Evolutionary conservation across 1,140 invertebrate species (phyloP).

Genomic region (Microplitis mediator): DNA sequence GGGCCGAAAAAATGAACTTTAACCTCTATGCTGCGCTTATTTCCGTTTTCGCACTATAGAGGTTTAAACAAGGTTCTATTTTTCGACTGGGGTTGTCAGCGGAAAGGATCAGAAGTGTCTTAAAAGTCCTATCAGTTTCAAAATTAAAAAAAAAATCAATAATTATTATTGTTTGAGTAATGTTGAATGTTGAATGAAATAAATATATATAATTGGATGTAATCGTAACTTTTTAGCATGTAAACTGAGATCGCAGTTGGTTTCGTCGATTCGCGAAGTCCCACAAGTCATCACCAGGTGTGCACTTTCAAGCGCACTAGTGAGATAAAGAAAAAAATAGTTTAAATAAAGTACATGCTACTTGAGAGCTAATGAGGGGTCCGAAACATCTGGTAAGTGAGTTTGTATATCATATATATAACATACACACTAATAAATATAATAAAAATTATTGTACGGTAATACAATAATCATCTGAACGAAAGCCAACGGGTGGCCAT

Average conservation of each 20-base stretch:
- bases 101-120: no score
- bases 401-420: background rate
- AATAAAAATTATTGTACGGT: no score
- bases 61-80: no score
- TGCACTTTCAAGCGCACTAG: background rate
- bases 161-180: background rate
- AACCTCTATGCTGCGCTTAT: no score
- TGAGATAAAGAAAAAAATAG: background rate
- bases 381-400: conserved; percentile 8
- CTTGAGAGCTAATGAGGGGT: conserved; percentile 3
- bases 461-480: no score
- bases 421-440: background rate
- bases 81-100: no score
- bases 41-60: no score
- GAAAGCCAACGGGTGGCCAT: no score
- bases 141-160: no score
- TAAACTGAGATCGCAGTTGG: conserved; percentile 14
- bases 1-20: no score
- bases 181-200: background rate
- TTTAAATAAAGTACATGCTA: background rate
- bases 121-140: no score
- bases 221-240: conserved; percentile 8
- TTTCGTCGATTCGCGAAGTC: conserved; percentile 32
- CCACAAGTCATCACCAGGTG: conserved; percentile 24
- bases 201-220: background rate